Evolutionary conservation across 2,113 vertebrate species (phyloP).

Genomic region (Heterochromis multidens): DNA sequence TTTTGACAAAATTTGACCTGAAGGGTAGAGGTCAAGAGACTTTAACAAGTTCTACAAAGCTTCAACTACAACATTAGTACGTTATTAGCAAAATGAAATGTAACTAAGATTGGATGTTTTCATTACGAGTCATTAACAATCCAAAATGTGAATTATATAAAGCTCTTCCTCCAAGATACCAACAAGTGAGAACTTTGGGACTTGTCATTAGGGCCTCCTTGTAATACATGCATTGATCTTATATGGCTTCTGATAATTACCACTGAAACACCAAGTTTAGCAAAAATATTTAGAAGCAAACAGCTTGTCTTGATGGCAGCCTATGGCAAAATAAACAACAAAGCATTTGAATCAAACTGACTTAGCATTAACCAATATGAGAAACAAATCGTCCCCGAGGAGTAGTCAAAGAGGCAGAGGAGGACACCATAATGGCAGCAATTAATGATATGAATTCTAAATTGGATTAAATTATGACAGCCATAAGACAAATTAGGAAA

Average conservation of each 20-base stretch:
- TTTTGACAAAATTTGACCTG: not conserved
- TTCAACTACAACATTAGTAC: not conserved
- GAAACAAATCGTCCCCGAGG: not conserved
- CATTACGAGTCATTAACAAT: not conserved
- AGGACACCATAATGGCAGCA: no score
- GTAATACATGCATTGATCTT: not conserved
- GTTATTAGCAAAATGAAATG: not conserved
- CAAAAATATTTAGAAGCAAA: not conserved
- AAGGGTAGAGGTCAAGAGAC: not conserved
- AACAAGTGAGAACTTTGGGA: not conserved
- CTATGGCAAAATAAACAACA: not conserved
- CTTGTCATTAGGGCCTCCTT: not conserved
- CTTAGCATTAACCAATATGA: not conserved
- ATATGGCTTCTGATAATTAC: not conserved
- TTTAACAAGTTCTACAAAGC: not conserved
- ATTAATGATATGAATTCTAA: no score
- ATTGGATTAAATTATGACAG: no score
- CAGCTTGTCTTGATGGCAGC: not conserved
- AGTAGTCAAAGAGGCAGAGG: no score
- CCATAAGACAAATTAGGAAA: no score
- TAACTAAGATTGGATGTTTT: not conserved
- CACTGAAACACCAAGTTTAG: not conserved
- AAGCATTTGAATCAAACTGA: not conserved
- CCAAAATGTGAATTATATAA: not conserved
- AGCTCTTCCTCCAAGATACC: not conserved